Conservation (phyloP, 2,113 vertebrate genomes). For the Tyto alba region DNA sequence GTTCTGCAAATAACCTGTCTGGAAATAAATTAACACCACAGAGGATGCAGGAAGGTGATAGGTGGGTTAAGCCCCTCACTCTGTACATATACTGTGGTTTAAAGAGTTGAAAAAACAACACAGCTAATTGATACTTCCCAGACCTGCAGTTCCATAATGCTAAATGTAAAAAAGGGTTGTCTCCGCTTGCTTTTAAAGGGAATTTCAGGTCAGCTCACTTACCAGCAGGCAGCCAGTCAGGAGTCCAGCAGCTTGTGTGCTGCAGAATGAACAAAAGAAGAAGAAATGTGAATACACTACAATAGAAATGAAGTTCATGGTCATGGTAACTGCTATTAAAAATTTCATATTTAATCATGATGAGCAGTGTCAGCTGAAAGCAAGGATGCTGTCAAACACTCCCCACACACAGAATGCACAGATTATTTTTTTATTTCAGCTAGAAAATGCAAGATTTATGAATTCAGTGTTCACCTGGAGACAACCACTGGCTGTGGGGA, state of each 20-base stretch:
- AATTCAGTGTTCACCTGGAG: background rate
- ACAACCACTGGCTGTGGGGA: background rate
- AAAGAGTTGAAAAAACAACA: background rate
- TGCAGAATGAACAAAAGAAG: slow-evolving; percentile 6
- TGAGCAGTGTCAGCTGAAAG: background rate
- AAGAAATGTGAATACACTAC: background rate
- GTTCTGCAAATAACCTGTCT: background rate
- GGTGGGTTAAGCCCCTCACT: slow-evolving; percentile 1
- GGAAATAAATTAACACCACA: background rate
- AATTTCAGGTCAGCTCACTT: background rate
- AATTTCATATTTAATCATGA: background rate
- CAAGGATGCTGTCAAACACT: background rate
- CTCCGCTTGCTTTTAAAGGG: background rate
- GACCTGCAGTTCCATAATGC: background rate
- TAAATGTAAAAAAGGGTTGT: background rate
- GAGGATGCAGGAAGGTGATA: background rate
- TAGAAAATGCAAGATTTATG: background rate
- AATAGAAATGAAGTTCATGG: slow-evolving; percentile 19
- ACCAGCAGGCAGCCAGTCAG: background rate
- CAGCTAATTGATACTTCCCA: slow-evolving; percentile 29
- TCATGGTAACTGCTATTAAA: background rate
- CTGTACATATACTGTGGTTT: background rate
- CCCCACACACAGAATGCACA: background rate
- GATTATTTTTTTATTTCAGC: background rate
- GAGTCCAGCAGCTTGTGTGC: background rate